Percentiles rank a stretch among this genome's conserved stretches.
Evolutionary conservation across 2,113 vertebrate species (phyloP).

Genomic region (Phrynosoma platyrhinos): DNA sequence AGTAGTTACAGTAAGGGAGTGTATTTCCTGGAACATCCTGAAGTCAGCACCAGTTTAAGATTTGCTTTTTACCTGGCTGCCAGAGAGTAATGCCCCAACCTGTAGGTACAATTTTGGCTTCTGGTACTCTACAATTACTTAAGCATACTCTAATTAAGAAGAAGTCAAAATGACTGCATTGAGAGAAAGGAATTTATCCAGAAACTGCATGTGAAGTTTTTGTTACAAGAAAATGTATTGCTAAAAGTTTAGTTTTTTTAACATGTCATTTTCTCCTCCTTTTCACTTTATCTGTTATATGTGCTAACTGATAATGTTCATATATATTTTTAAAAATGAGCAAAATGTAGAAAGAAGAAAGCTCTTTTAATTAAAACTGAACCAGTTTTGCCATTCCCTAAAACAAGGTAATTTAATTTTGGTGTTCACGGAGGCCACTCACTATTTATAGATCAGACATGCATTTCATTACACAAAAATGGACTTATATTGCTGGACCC

Average conservation of each 20-base stretch:
- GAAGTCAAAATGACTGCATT: not conserved
- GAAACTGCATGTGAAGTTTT: not conserved
- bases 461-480: not conserved
- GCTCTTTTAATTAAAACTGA: not conserved
- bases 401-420: not conserved
- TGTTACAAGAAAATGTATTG: too few relatives aligned
- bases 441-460: not conserved
- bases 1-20: not conserved
- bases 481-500: not conserved
- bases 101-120: slow-evolving; percentile 29
- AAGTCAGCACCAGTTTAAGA: slow-evolving; percentile 25
- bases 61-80: not conserved
- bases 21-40: not conserved
- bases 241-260: not conserved
- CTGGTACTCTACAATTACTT: not conserved
- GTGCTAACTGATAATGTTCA: not conserved
- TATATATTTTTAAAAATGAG: not conserved
- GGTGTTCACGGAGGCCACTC: not conserved
- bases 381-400: not conserved
- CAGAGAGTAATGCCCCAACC: not conserved
- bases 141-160: slow-evolving; percentile 8
- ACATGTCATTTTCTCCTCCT: not conserved
- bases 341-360: not conserved
- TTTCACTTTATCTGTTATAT: not conserved
- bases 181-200: not conserved